Evolutionary conservation across 2,888 invertebrate species (phyloP), one percentile per base, ranked within the genome.

Genomic region (Phaedon cochleariae): DNA sequence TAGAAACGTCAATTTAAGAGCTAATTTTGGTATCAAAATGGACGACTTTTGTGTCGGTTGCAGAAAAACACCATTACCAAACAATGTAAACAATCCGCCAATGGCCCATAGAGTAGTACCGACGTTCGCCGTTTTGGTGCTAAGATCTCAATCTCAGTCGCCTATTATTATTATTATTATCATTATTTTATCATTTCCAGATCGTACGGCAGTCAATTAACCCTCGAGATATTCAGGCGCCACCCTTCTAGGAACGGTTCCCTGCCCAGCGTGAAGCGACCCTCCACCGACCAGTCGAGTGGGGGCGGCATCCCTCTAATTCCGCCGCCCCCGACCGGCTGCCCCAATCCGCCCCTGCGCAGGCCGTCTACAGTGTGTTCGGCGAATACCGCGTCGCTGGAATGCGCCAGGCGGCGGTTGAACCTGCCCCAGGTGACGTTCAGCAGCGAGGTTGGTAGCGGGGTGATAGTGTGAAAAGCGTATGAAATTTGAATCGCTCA

Each of bases 361-460:
- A 84, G 90, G 17, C 89, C 91, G 1, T 90, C 90, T 7, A 92
- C 91, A 0, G 90, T 90, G 26, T 91, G 91, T 78, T 92, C 92
- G 15, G 87, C 86, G 60, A 90, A 91, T 67, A 88, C 90, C 70
- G 79, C 82, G 45, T 79, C 82, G 6, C 71, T 75, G 22, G 85
- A 85, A 66, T 83, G 84, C 68, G 83, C 82, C 74, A 83, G 89
- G 77, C 87, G 90, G 82, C 89, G 90, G 77, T 85, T 92, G 20
- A 88, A 92, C 76, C 85, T 92, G 76, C 92, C 92, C 18, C 92
- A 92, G 86, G 93, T 95, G 81, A 92, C 94, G 59, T 94, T 94
- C 85, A 93, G 90, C 81, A 91, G 92, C 83, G 94, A 95, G 94
- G 94, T 95, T 89, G 94, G 94, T 92, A 91, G 89, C 77, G 94